phyloP scores from a whole-genome alignment of 37 sponge, comb jelly and placozoan species.

The Lycopodina hypogea region DNA sequence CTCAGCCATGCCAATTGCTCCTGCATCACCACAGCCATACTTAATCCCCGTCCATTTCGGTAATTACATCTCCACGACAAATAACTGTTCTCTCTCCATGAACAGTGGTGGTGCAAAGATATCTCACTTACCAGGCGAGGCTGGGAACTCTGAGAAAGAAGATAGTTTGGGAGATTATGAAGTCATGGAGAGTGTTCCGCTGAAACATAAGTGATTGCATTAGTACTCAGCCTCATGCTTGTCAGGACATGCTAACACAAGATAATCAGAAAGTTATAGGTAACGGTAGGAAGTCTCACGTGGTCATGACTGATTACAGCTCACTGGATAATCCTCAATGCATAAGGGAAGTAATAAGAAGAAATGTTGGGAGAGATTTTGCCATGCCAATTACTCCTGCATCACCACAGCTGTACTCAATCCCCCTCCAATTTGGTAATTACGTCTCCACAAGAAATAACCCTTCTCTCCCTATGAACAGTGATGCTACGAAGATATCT shows the following conservation, averaged over 20 bases:
- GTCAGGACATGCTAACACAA: too few relatives aligned
- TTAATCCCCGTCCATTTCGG: too few relatives aligned
- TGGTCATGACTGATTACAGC: conserved; percentile 27
- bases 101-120: not conserved
- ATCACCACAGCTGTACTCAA: conserved; percentile 16
- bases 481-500: not conserved
- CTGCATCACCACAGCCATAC: conserved; percentile 14
- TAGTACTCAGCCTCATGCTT: not conserved
- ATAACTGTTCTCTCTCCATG: not conserved
- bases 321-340: not conserved
- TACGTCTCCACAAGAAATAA: not conserved
- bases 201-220: not conserved
- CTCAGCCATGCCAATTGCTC: not conserved
- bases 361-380: too few relatives aligned
- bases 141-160: not conserved
- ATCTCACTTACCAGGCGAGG: not conserved
- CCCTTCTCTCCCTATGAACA: not conserved
- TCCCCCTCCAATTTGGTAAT: too few relatives aligned
- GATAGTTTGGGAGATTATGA: conserved; percentile 60
- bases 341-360: too few relatives aligned
- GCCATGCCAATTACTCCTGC: not conserved
- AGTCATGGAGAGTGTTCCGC: conserved; percentile 62
- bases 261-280: not conserved
- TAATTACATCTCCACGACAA: not conserved
- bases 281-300: not conserved